phyloP scores from a whole-genome alignment of 2,113 vertebrate genomes.

The Alces alces region DNA sequence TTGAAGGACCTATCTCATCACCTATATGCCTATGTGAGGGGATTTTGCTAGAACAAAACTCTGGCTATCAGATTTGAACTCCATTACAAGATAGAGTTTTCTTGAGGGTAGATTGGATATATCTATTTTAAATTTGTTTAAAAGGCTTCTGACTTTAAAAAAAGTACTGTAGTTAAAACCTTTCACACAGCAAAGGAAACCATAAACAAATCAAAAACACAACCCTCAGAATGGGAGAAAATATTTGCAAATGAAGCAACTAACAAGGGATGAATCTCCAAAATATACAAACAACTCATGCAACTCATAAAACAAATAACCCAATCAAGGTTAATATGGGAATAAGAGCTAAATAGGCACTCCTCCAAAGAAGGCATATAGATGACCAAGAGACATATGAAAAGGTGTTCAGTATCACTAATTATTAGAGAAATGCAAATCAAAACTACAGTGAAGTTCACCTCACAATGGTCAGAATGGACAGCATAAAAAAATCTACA shows the following conservation, averaged over 20 bases:
- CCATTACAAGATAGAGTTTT: neutral
- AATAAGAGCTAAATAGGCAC: neutral
- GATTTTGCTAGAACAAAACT: neutral
- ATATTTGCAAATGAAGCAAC: neutral
- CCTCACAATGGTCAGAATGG: neutral
- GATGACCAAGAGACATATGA: neutral
- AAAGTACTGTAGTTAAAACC: neutral
- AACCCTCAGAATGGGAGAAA: neutral
- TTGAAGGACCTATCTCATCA: neutral
- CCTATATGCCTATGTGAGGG: neutral
- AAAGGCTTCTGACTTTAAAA: neutral
- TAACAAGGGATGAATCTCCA: neutral
- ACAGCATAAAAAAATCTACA: neutral
- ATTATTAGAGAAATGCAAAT: neutral
- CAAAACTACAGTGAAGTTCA: neutral
- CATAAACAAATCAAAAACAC: neutral
- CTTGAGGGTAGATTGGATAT: neutral
- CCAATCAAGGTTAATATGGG: neutral
- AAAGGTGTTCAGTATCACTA: neutral
- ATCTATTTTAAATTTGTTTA: neutral
- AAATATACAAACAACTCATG: neutral
- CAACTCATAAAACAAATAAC: neutral
- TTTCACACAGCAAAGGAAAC: neutral
- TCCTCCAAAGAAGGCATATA: neutral
- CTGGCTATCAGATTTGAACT: neutral